These are phyloP conservation scores for Halcyon malimbica DNA, from an alignment of 2,113 vertebrate species.

Conservation along the genomic window DNA sequence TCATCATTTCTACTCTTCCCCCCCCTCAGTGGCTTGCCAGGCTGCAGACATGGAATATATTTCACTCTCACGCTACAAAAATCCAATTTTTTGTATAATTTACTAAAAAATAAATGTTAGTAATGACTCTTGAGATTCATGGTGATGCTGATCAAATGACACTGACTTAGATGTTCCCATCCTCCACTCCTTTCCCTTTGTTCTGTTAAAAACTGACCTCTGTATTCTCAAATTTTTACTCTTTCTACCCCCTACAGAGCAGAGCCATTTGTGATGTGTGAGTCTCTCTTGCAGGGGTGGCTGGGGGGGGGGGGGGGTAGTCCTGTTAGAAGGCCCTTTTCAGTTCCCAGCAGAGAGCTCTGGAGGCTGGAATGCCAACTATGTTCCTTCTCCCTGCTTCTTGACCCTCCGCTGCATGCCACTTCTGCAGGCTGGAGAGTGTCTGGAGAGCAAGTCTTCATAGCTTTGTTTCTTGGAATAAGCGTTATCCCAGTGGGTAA, in stretches of 20 bases:
- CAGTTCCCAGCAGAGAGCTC: neutral
- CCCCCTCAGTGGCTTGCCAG: neutral
- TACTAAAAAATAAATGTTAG: neutral
- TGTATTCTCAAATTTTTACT: neutral
- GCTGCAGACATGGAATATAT: neutral
- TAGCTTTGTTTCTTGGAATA: neutral
- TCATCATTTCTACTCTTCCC: neutral
- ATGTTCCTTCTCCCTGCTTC: slow-evolving; percentile 6
- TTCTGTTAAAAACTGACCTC: neutral
- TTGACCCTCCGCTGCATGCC: neutral
- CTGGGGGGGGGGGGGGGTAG: neutral
- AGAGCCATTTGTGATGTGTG: neutral
- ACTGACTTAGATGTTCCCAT: neutral
- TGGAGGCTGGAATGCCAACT: slow-evolving; percentile 54
- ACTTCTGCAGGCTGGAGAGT: neutral
- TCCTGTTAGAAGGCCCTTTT: neutral
- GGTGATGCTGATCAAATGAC: neutral
- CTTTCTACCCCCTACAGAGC: neutral
- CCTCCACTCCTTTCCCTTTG: neutral
- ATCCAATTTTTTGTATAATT: neutral
- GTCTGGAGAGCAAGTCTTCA: neutral
- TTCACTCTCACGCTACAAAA: neutral
- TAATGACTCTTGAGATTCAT: neutral
- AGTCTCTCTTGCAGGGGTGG: neutral
- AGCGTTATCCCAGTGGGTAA: neutral